Percentiles rank a stretch among this genome's conserved stretches.
Conservation (phyloP, 2,888 invertebrate species). For the Rhorus exstirpatorius region DNA sequence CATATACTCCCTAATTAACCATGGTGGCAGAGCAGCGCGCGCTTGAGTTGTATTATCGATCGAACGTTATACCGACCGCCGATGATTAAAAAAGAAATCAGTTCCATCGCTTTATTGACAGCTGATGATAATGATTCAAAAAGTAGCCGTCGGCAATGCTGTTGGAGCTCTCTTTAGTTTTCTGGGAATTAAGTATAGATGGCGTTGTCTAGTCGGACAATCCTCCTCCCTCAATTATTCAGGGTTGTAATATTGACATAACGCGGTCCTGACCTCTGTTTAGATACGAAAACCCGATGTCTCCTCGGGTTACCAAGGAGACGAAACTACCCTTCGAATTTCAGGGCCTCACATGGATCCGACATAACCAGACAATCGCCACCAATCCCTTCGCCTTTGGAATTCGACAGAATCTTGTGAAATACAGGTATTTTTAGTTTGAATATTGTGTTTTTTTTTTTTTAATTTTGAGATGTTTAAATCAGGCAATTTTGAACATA, state of each 20-base stretch:
- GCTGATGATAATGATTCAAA: background rate
- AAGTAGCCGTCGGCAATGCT: too few relatives aligned
- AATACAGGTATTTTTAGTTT: constrained; percentile 48
- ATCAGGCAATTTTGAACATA: too few relatives aligned
- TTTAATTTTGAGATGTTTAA: too few relatives aligned
- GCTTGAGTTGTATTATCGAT: background rate
- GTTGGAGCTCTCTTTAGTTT: too few relatives aligned
- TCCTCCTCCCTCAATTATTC: constrained; percentile 34
- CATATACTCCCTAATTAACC: background rate
- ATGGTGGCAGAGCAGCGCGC: background rate
- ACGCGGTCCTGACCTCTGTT: constrained; percentile 73
- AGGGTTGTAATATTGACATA: constrained; percentile 74
- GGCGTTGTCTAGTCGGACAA: constrained; percentile 13
- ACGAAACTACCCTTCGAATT: constrained; percentile 73
- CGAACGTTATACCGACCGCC: background rate
- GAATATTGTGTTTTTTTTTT: background rate
- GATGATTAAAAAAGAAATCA: background rate
- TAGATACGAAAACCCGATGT: constrained; percentile 70
- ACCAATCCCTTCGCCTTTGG: constrained; percentile 41
- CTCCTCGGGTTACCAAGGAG: constrained; percentile 73
- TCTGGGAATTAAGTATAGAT: constrained; percentile 19
- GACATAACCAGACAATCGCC: constrained; percentile 39
- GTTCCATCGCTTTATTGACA: background rate
- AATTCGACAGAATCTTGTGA: constrained; percentile 20
- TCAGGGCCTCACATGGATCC: constrained; percentile 60